Percentiles rank a stretch among this genome's conserved stretches.
phyloP scores from a whole-genome alignment of 64 coral and sea anemone species.

The Actinia equina region DNA sequence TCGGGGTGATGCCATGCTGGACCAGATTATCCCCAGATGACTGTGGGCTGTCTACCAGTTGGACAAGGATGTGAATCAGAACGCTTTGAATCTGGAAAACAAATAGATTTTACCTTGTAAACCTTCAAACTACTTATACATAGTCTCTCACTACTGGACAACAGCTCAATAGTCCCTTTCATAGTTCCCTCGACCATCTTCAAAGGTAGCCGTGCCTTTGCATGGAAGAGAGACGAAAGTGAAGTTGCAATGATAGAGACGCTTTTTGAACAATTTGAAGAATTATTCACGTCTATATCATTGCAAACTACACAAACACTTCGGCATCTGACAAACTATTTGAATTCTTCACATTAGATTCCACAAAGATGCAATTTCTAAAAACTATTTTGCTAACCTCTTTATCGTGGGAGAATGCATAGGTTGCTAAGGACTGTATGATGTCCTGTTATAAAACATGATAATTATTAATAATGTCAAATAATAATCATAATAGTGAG shows the following conservation, averaged over 20 bases:
- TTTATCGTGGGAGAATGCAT: constrained; percentile 63
- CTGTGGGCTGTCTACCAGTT: background rate
- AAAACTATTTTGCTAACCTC: constrained; percentile 21
- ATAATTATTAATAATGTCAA: background rate
- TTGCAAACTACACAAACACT: too few relatives aligned
- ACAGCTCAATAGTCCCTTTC: too few relatives aligned
- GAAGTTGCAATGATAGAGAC: too few relatives aligned
- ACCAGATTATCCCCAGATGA: background rate
- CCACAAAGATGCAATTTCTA: background rate
- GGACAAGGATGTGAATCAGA: background rate
- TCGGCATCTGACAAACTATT: background rate
- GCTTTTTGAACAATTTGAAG: too few relatives aligned
- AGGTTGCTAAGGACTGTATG: constrained; percentile 44
- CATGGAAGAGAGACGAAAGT: too few relatives aligned
- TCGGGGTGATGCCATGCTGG: background rate
- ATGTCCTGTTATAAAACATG: constrained; percentile 47
- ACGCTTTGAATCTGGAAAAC: background rate
- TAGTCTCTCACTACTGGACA: too few relatives aligned
- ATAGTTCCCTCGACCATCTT: too few relatives aligned
- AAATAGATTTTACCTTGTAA: background rate
- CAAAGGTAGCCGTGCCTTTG: too few relatives aligned
- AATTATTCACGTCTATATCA: too few relatives aligned
- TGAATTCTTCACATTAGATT: background rate
- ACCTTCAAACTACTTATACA: too few relatives aligned
- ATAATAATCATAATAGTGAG: too few relatives aligned